Evolutionary conservation across 2,113 vertebrate species (phyloP).

Genomic region (Stercorarius parasiticus): DNA sequence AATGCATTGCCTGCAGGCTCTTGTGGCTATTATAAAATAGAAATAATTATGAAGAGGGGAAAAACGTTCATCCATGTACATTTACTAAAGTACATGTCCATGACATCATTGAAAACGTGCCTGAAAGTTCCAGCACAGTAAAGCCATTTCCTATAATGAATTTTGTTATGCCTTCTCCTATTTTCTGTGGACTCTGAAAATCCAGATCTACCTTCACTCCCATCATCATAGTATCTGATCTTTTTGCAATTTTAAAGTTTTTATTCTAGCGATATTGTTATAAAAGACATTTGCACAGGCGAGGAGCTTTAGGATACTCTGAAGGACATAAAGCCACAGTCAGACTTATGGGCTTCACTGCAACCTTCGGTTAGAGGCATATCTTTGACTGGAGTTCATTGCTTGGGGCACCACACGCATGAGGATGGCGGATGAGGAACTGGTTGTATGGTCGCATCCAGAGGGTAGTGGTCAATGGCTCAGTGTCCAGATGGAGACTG

Average conservation of each 20-base stretch:
- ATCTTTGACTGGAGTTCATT: neutral
- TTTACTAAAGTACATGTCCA: neutral
- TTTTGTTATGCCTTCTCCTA: neutral
- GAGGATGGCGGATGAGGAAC: neutral
- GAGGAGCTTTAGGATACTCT: neutral
- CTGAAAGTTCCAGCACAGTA: slow-evolving; percentile 4
- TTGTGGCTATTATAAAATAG: neutral
- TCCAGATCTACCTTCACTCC: neutral
- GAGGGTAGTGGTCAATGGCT: neutral
- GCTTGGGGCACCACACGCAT: neutral
- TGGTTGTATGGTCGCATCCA: neutral
- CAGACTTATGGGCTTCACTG: neutral
- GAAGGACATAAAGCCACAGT: neutral
- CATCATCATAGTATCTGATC: neutral
- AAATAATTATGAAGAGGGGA: slow-evolving; percentile 11
- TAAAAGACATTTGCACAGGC: neutral
- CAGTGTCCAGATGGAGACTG: neutral
- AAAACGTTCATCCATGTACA: neutral
- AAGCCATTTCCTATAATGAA: neutral
- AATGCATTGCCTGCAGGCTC: slow-evolving; percentile 12
- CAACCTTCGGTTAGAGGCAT: neutral
- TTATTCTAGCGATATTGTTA: neutral
- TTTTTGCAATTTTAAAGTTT: neutral
- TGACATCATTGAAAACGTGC: neutral
- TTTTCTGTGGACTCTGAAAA: neutral